Evolutionary conservation across 2,888 invertebrate species (phyloP), one percentile per base, ranked within the genome.

Genomic region (Gortyna flavago): DNA sequence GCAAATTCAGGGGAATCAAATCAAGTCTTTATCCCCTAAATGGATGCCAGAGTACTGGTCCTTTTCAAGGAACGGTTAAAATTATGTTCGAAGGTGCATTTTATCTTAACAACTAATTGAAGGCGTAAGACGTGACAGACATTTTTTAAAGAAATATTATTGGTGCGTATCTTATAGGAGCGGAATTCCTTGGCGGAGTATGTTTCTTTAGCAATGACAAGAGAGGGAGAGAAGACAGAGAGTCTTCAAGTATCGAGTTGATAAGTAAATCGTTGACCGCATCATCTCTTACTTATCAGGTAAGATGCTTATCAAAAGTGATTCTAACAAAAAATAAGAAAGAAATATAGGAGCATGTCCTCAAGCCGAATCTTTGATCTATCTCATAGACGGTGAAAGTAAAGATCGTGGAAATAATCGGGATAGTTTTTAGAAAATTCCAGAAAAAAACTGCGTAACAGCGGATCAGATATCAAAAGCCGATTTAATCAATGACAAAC

Each of bases 1-100:
- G 86, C 41, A 65, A 86, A 83, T 83, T 59, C 64, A 35, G 70
- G 18, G 21, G 13, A 69, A n/a, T 38, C 16, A 18, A 75, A 75
- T 73, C 59, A 61, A 64, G 73, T 61, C 2, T 48, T 44, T 72
- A 38, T 61, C 54, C 71, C 83, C 13, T 85, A 78, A 69, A 72
- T 82, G 79, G 78, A 16, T 16, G 8, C 51, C 51, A 29, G n/a
- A 44, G 41, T 44, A 44, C 51, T 54, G 21, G 16, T 25, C 25
- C 68, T 35, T 64, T 80, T 64, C 5, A 41, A 79, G 41, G 21
- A 59, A 83, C 44, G 13, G 13, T 78, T 51, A 61, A 41, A 41
- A 68, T 1, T 25, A 29, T 69, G 7, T 59, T 83, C 6, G 48
- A 59, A 83, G 16, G 41, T 65, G 29, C 16, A 41, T 62, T 32